Conservation (phyloP, 92 coral and sea anemone genomes). For the Zoanthus sociatus region DNA sequence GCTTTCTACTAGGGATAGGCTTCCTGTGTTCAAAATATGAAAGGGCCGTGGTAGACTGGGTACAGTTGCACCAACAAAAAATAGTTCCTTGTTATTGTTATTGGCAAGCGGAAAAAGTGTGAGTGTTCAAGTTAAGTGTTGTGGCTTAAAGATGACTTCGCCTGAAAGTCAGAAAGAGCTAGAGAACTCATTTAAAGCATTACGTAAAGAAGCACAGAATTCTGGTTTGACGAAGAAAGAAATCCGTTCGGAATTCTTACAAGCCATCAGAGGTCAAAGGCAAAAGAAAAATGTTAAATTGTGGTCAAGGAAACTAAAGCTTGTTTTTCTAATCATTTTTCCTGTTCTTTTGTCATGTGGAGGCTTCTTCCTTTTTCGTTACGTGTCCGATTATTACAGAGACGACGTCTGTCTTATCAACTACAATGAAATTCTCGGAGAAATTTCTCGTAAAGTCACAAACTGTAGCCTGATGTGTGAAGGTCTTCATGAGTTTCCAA, state of each 20-base stretch:
- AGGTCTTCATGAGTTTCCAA: constrained; percentile 82
- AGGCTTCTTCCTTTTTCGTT: constrained; percentile 57
- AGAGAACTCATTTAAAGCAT: constrained; percentile 56
- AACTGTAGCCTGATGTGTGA: constrained; percentile 90
- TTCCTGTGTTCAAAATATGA: too few relatives aligned
- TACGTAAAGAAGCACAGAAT: constrained; percentile 74
- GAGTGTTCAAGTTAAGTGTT: neutral
- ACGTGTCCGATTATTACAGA: constrained; percentile 41
- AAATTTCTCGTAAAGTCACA: constrained; percentile 77
- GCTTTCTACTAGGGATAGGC: too few relatives aligned
- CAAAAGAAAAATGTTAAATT: constrained; percentile 5
- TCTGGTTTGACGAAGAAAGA: constrained; percentile 61
- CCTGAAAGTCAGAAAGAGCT: constrained; percentile 63
- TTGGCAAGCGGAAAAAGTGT: neutral
- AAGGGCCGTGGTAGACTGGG: neutral
- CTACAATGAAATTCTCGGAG: constrained; percentile 79
- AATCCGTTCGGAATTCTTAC: constrained; percentile 72
- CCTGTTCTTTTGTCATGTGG: constrained; percentile 77
- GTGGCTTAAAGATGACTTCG: constrained; percentile 52
- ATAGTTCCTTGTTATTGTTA: neutral
- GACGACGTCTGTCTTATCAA: constrained; percentile 76
- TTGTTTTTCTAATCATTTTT: constrained; percentile 62
- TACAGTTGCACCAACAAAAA: neutral
- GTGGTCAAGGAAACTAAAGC: constrained; percentile 28
- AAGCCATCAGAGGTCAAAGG: constrained; percentile 42